A percentile compares a stretch with the other conserved stretches of the same genome.
Conservation (phyloP, 2,113 vertebrate species). For the Pelecanoides urinatrix region DNA sequence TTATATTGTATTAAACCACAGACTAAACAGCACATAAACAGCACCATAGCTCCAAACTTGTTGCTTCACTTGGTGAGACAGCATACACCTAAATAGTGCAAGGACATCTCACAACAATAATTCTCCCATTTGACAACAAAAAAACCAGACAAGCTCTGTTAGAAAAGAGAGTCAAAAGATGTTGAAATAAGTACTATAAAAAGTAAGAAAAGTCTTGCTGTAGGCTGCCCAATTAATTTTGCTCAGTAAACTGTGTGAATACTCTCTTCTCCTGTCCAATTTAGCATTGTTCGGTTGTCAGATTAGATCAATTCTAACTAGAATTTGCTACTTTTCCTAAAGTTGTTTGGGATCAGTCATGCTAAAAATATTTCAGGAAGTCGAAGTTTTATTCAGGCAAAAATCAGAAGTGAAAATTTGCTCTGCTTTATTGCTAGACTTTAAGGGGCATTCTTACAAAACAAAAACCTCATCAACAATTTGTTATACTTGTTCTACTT, state of each 20-base stretch:
- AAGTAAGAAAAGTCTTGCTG: background rate
- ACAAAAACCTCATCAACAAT: background rate
- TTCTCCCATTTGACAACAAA: background rate
- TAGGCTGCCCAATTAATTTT: conserved; percentile 3
- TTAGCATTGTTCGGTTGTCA: background rate
- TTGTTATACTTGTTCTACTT: background rate
- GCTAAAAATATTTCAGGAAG: background rate
- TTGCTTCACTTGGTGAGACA: background rate
- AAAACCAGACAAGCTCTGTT: background rate
- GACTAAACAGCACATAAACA: background rate
- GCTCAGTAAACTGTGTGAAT: background rate
- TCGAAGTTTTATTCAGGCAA: background rate
- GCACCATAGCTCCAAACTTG: background rate
- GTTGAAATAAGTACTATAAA: background rate
- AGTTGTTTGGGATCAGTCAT: background rate
- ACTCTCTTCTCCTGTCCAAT: background rate
- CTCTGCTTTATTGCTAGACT: background rate
- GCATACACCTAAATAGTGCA: background rate
- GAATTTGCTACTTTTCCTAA: background rate
- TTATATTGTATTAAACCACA: background rate
- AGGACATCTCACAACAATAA: background rate
- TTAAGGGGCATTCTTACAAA: background rate
- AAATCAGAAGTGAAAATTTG: background rate
- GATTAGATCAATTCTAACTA: background rate
- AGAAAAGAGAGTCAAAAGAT: background rate